A percentile compares a stretch with the other conserved stretches of the same genome.
Conservation (phyloP, 2,888 invertebrate genomes). For the Hyles lineata region DNA sequence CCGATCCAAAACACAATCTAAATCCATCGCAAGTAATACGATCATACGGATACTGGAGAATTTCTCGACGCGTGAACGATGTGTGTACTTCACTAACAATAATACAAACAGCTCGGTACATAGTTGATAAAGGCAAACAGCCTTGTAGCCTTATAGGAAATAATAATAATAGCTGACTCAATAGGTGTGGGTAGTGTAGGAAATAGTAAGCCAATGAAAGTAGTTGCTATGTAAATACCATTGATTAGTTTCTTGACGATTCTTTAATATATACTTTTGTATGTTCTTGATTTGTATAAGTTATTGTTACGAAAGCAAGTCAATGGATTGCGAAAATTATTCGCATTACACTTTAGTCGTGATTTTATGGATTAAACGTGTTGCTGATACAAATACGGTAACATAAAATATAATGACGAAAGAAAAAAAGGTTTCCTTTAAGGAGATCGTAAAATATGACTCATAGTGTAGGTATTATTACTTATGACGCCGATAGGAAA, state of each 20-base stretch:
- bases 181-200: not conserved
- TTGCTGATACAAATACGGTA: too few species aligned
- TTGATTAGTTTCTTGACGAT: too few species aligned
- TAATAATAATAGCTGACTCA: not conserved
- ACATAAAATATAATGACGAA: too few species aligned
- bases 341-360: not conserved
- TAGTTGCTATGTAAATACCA: too few species aligned
- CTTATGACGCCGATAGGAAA: too few species aligned
- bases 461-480: too few species aligned
- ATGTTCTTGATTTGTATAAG: not conserved
- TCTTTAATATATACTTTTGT: too few species aligned
- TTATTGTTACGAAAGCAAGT: too few species aligned
- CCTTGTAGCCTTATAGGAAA: constrained; percentile 8
- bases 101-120: not conserved
- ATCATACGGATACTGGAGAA: not conserved
- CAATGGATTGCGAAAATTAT: not conserved
- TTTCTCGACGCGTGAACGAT: not conserved
- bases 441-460: too few species aligned
- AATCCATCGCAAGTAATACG: constrained; percentile 8
- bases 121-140: constrained; percentile 8
- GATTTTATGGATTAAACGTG: too few species aligned
- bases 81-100: not conserved
- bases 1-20: constrained; percentile 1
- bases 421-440: too few species aligned
- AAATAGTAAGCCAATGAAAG: not conserved